These are phyloP conservation scores for Pelecanoides urinatrix DNA, from an alignment of 2,113 vertebrate genomes.

Conservation along the genomic window DNA sequence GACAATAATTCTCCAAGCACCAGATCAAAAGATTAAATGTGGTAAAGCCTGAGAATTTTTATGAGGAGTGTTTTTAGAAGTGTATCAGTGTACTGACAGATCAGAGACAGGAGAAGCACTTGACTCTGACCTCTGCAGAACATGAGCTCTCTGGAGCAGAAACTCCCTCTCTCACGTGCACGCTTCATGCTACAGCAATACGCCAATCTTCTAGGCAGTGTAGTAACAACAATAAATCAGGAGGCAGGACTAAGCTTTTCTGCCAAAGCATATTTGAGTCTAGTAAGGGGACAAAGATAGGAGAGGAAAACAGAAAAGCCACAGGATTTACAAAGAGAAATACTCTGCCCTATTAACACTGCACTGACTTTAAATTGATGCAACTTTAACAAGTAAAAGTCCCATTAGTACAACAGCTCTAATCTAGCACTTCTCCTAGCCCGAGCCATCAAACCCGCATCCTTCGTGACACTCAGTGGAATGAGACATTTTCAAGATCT, in stretches of 20 bases:
- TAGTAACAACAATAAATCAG: neutral
- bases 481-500: neutral
- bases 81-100: neutral
- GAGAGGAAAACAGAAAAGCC: neutral
- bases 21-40: neutral
- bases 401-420: neutral
- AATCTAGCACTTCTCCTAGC: neutral
- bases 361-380: neutral
- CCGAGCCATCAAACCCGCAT: neutral
- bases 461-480: neutral
- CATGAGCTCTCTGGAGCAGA: neutral
- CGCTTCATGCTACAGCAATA: neutral
- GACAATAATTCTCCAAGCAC: neutral
- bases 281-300: neutral
- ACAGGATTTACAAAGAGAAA: neutral
- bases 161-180: neutral
- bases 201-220: neutral
- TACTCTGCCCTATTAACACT: neutral
- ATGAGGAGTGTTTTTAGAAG: neutral
- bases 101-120: conserved; percentile 5
- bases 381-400: neutral
- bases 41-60: neutral
- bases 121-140: neutral
- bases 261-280: neutral
- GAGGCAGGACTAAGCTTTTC: neutral